Base-by-base conservation (phyloP, 1,140 invertebrate species). In the Portunus trituberculatus region DNA sequence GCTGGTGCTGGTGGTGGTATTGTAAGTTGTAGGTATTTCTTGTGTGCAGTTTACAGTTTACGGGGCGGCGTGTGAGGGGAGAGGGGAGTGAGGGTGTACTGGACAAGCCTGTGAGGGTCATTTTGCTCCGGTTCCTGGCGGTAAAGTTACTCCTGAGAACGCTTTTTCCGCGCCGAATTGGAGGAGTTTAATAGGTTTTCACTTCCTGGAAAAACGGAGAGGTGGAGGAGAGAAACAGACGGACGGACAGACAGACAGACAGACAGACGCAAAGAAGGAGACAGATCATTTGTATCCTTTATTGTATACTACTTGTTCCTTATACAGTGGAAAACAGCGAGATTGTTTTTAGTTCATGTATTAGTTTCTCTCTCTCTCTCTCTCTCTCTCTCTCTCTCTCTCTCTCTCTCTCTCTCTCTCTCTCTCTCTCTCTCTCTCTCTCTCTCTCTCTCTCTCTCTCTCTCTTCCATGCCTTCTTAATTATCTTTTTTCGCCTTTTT, bases 151-250 rank as follows among this genome's bases (percentile, higher is more conserved):
- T n/a, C 20, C 25, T 76, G 25, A 76, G 67, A 76, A 76, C 67
- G 6, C n/a, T 76, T 76, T 59, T 76, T 76, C 12, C 25, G 67
- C 67, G 20, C 67, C 0, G 67, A 25, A 76, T 76, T 76, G 67
- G 67, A 76, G 67, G 67, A 76, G 67, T 76, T 76, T n/a, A 76
- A 76, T 76, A n/a, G 67, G 67, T 76, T 76, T 76, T 20, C 52
- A 59, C 7, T 87, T 12, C 45, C 28, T 45, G 8, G 32, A 32
- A n/a, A 76, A n/a, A 20, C 67, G 4, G 20, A n/a, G 67, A 2
- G 6, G 12, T 25, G 67, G 67, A n/a, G 67, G 10, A 76, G 67
- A n/a, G 67, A 76, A 20, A n/a, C 12, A 76, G 59, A 25, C n/a
- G n/a, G n/a, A n/a, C n/a, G n/a, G n/a, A n/a, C n/a, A n/a, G n/a